phyloP scores from a whole-genome alignment of 2,113 vertebrate genomes.

The Pterophyllum scalare region DNA sequence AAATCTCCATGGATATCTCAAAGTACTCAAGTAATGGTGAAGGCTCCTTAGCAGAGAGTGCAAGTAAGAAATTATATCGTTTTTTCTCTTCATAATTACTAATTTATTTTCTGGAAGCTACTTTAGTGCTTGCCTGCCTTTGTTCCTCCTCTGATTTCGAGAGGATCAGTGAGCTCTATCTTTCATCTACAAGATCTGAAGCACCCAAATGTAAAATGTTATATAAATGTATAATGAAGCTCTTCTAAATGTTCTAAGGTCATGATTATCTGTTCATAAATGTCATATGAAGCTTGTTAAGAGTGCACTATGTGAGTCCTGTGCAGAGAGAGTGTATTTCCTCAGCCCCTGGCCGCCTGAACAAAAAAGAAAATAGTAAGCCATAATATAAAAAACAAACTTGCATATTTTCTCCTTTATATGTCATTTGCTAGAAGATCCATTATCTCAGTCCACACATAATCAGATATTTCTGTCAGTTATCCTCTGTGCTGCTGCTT shows the following conservation, averaged over 20 bases:
- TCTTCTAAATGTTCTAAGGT: conserved; percentile 57
- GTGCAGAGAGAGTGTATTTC: background rate
- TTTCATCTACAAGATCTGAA: conserved; percentile 37
- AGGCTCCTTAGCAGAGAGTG: background rate
- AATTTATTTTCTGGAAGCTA: conserved; percentile 41
- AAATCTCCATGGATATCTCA: conserved; percentile 17
- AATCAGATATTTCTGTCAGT: background rate
- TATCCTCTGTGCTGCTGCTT: background rate
- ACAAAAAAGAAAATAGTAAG: conserved; percentile 27
- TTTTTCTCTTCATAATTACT: conserved; percentile 30
- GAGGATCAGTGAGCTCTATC: conserved; percentile 35
- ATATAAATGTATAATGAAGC: conserved; percentile 69
- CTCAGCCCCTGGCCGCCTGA: conserved; percentile 23
- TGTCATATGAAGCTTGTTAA: conserved; percentile 47
- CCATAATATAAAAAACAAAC: conserved; percentile 53
- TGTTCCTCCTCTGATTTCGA: conserved; percentile 17
- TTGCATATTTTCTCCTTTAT: conserved; percentile 33
- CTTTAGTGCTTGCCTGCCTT: background rate
- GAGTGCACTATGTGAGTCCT: background rate
- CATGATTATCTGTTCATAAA: conserved; percentile 51
- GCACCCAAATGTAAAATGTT: conserved; percentile 62
- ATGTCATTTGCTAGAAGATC: conserved; percentile 45
- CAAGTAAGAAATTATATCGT: background rate
- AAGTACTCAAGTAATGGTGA: conserved; percentile 1
- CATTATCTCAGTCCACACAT: background rate